Percentiles rank a stretch among this genome's conserved stretches.
Conservation (phyloP, 2,113 vertebrate genomes). For the Limanda limanda region DNA sequence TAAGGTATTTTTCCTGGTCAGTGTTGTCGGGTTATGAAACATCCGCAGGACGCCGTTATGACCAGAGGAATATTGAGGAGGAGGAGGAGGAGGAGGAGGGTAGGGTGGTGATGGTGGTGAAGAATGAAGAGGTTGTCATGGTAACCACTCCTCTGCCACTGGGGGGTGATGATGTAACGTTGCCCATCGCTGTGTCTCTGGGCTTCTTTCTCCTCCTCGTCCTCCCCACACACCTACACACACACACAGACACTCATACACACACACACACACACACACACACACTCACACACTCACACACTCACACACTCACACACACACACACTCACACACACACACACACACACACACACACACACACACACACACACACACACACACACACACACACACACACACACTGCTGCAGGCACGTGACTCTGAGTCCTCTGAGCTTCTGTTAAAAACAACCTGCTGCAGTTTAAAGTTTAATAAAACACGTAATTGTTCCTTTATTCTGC, state of each 20-base stretch:
- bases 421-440: no score
- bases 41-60: constrained; percentile 46
- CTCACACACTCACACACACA: background rate
- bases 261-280: constrained; percentile 1
- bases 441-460: no score
- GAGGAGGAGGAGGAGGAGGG: constrained; percentile 10
- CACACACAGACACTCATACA: background rate
- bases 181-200: constrained; percentile 17
- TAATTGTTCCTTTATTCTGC: background rate
- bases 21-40: constrained; percentile 21
- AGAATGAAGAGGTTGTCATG: constrained; percentile 62
- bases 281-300: constrained; percentile 14
- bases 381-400: background rate
- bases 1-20: background rate
- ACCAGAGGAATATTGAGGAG: background rate
- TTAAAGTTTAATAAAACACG: background rate
- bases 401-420: no score
- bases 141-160: constrained; percentile 67
- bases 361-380: background rate
- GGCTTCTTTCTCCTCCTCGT: constrained; percentile 19
- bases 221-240: constrained; percentile 16
- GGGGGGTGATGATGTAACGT: constrained; percentile 56
- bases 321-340: background rate
- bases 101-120: background rate
- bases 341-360: constrained; percentile 3